Evolutionary conservation across 2,113 vertebrate species (phyloP).

Genomic region (Pachycephala philippinensis): DNA sequence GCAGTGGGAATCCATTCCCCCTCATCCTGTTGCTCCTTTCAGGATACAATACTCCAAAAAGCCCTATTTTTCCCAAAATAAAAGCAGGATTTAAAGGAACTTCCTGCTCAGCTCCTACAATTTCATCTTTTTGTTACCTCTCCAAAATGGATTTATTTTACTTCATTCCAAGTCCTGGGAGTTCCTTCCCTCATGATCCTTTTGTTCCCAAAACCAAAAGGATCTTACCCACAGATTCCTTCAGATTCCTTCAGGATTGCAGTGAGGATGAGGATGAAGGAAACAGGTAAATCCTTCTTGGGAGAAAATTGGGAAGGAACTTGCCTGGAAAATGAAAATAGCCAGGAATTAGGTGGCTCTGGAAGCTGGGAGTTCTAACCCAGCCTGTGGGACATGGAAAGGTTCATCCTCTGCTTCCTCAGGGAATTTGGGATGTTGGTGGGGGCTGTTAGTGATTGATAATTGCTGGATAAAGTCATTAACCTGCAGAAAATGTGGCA

Average conservation of each 20-base stretch:
- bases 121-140: background rate
- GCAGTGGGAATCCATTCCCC: too few species aligned
- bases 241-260: background rate
- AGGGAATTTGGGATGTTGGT: background rate
- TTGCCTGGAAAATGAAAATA: background rate
- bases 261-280: background rate
- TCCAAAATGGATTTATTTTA: background rate
- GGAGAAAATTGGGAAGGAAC: background rate
- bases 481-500: background rate
- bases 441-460: background rate
- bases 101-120: background rate
- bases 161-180: background rate
- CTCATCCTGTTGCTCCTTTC: background rate
- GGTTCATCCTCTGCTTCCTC: background rate
- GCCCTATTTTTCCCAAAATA: fast-evolving
- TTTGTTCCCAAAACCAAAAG: background rate
- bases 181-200: background rate
- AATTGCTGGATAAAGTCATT: background rate
- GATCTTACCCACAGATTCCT: background rate
- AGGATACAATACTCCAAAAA: background rate
- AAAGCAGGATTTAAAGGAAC: background rate
- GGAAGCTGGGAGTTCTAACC: background rate
- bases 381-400: background rate
- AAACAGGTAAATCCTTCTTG: background rate
- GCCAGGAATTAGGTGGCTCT: background rate